phyloP scores from a whole-genome alignment of 2,888 invertebrate genomes.

The Pharmacophagus antenor region DNA sequence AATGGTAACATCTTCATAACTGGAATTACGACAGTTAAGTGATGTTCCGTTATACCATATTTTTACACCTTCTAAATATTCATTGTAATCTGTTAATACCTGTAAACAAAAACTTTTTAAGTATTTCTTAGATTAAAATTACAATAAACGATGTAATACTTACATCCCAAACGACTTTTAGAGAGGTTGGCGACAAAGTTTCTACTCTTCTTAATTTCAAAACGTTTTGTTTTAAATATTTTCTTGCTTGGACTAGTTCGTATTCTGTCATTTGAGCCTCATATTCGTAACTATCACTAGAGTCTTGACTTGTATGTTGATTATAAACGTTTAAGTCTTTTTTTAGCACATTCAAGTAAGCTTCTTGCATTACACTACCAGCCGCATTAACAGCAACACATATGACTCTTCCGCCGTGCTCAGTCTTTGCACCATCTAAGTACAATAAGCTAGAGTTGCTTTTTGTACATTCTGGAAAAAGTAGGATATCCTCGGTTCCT shows the following conservation, averaged over 20 bases:
- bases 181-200: constrained; percentile 87
- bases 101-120: constrained; percentile 42
- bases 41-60: constrained; percentile 80
- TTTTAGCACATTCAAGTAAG: constrained; percentile 71
- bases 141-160: constrained; percentile 49
- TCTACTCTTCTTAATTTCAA: constrained; percentile 85
- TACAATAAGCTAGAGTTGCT: constrained; percentile 74
- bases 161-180: constrained; percentile 91
- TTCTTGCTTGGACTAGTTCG: constrained; percentile 88
- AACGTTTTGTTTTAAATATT: constrained; percentile 89
- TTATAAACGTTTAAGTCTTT: constrained; percentile 68
- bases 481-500: constrained; percentile 87
- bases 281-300: constrained; percentile 59
- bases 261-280: constrained; percentile 83
- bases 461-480: constrained; percentile 75
- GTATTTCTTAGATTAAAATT: not conserved
- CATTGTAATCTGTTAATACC: constrained; percentile 77
- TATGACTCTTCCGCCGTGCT: constrained; percentile 74
- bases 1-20: constrained; percentile 55
- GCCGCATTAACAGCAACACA: constrained; percentile 76
- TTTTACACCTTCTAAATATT: constrained; percentile 85
- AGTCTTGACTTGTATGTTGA: constrained; percentile 56
- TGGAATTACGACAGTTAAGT: constrained; percentile 69
- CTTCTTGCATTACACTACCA: constrained; percentile 76
- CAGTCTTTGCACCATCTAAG: constrained; percentile 67